Base-by-base conservation (phyloP, 2,888 invertebrate species). In the Diachrysia chrysitis region DNA sequence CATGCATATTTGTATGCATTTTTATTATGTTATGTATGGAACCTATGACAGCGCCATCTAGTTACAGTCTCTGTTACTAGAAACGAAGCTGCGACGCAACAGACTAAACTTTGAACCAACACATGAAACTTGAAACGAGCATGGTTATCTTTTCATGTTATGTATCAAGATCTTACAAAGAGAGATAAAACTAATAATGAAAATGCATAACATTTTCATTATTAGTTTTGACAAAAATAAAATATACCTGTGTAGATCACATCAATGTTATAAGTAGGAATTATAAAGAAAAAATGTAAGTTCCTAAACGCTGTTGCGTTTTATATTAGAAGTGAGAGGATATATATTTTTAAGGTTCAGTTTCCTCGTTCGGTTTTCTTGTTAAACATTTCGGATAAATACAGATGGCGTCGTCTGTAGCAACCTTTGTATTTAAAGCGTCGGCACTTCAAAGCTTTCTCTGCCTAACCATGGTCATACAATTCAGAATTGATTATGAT, bases 31-130 rank as follows among this genome's bases (percentile, higher is more conserved):
- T 25, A 16, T 25, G 1, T 3, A 3, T 14, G 6, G 2, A 60
- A 57, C 12, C 2, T 19, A 12, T 53, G 25, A 67, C n/a, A 76
- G 60, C 80, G 76, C 80, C 79, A 81, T 76, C 80, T 81, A 69
- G 66, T 72, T 51, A 35, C 48, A 1, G 5, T 14, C 55, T 58
- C 42, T 3, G 56, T 37, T 17, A 81, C 66, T 56, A 66, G 21
- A 62, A 67, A 66, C 69, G 68, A 81, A 69, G 58, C 63, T 72
- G 73, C 21, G n/a, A 0, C 51, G 29, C 35, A 35, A 2, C 2
- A 5, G 37, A 23, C 53, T 2, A 35, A 29, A 48, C 56, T 19
- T 17, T 14, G 63, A 42, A 42, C 35, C n/a, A 23, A 16, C 19
- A 16, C 25, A 29, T 2, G 17, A 23, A 17, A 29, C 19, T 7